Evolutionary conservation across 1,140 invertebrate species (phyloP).

Genomic region (Aphelinus certus): DNA sequence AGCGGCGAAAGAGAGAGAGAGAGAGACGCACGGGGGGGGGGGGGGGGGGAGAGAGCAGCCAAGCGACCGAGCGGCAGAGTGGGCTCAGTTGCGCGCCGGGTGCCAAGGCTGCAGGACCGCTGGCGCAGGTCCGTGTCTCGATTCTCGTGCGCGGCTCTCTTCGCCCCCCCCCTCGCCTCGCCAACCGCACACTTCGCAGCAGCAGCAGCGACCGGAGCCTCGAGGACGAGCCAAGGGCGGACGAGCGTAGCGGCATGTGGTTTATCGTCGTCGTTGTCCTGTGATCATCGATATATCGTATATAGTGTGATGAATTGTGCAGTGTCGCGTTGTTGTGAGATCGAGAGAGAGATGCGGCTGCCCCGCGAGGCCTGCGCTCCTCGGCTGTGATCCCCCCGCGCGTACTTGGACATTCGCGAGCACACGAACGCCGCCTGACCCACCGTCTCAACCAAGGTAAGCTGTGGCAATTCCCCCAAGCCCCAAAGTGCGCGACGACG

Average conservation of each 20-base stretch:
- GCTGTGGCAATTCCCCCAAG: too few relatives aligned
- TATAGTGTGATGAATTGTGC: slow-evolving; percentile 60
- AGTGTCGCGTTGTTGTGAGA: slow-evolving; percentile 65
- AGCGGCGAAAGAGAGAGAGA: slow-evolving; percentile 21
- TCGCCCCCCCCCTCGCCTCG: too few relatives aligned
- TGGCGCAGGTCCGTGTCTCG: too few relatives aligned
- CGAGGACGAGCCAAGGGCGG: slow-evolving; percentile 10
- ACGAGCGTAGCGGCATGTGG: slow-evolving; percentile 15
- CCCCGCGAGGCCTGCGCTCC: not conserved
- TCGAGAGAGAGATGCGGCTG: slow-evolving; percentile 39
- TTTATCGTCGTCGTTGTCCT: too few relatives aligned
- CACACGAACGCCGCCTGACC: not conserved
- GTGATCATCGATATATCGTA: slow-evolving; percentile 58
- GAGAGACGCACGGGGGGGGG: slow-evolving; percentile 8
- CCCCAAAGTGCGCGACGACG: too few relatives aligned
- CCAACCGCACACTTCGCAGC: too few relatives aligned
- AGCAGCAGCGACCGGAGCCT: slow-evolving; percentile 14
- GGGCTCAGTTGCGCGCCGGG: slow-evolving; percentile 65
- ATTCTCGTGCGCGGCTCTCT: too few relatives aligned
- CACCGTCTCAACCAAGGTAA: too few relatives aligned
- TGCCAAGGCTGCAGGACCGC: slow-evolving; percentile 52
- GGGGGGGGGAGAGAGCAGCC: not conserved
- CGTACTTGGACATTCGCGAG: not conserved
- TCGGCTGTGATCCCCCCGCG: not conserved
- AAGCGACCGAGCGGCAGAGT: slow-evolving; percentile 52